These are phyloP conservation scores for Helleia helle DNA, from an alignment of 2,888 invertebrate species.

Conservation along the genomic window DNA sequence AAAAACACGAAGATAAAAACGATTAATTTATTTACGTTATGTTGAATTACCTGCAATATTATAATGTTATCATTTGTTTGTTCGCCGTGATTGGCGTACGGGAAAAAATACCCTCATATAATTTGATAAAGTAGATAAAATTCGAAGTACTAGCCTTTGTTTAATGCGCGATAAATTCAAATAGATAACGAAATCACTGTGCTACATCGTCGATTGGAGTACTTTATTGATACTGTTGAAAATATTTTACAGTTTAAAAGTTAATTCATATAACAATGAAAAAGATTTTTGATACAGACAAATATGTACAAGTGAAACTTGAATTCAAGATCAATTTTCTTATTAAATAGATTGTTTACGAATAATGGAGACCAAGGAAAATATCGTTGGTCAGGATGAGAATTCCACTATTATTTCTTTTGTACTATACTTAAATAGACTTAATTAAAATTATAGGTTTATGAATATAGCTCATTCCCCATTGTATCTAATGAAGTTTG, in stretches of 20 bases:
- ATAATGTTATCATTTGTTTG: slow-evolving; percentile 8
- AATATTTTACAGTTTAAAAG: no score
- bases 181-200: background rate
- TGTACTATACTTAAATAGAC: no score
- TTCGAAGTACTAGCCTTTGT: background rate
- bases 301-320: no score
- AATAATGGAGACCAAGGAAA: no score
- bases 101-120: slow-evolving; percentile 5
- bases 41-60: slow-evolving; percentile 27
- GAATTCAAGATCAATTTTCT: no score
- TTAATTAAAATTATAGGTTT: no score
- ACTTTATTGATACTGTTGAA: no score
- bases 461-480: background rate
- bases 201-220: slow-evolving; percentile 1
- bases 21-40: slow-evolving; percentile 30
- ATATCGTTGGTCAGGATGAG: no score
- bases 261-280: no score
- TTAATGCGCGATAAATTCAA: background rate
- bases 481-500: background rate
- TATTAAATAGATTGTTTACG: no score
- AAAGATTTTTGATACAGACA: no score
- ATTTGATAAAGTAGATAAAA: slow-evolving; percentile 8
- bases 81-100: slow-evolving; percentile 2
- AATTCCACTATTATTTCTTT: no score
- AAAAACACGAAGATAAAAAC: slow-evolving; percentile 23